Conservation (phyloP, 2,888 invertebrate species). For the Cantharis rufa region DNA sequence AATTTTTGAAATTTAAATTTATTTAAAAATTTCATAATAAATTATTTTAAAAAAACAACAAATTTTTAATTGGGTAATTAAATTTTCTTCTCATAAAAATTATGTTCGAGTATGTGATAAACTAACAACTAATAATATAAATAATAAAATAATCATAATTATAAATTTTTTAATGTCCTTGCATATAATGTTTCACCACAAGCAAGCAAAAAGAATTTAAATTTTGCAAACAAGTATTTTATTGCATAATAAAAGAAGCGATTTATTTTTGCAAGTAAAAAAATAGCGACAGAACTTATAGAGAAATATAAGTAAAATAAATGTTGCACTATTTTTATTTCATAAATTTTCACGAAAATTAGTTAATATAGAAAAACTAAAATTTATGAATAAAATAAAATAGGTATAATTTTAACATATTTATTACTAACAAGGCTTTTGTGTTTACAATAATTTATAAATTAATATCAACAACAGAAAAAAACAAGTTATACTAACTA, state of each 20-base stretch:
- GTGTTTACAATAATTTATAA: no score
- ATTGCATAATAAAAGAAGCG: background rate
- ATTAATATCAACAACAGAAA: no score
- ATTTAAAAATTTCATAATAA: background rate
- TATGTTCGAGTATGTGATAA: background rate
- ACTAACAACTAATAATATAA: background rate
- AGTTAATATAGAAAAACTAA: no score
- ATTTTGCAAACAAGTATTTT: background rate
- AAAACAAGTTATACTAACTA: no score
- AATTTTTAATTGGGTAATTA: background rate
- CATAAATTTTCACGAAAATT: no score
- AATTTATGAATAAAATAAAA: no score
- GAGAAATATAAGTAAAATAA: no score
- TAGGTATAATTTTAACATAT: no score
- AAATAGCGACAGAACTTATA: no score
- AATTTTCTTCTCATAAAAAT: background rate
- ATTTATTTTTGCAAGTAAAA: background rate
- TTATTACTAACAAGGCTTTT: no score
- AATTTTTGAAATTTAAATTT: background rate
- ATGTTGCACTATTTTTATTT: no score
- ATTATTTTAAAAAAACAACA: no score
- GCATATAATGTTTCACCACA: background rate
- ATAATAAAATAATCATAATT: background rate
- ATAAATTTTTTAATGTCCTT: background rate
- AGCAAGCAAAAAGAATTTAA: background rate